Conservation (phyloP, 2,113 vertebrate species). For the Cygnus buccinator region DNA sequence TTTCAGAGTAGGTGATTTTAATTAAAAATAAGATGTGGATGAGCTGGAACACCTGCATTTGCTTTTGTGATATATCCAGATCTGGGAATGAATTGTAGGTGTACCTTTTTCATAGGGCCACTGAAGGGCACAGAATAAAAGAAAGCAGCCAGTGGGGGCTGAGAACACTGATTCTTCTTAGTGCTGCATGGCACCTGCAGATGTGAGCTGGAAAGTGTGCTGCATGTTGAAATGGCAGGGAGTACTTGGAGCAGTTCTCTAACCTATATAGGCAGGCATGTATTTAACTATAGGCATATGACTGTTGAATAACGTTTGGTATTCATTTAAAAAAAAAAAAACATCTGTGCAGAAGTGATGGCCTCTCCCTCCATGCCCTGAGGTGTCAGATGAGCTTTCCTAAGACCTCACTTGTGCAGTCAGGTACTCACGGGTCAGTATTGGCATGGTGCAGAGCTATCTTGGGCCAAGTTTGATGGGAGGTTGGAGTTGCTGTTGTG, state of each 20-base stretch:
- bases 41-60: not conserved
- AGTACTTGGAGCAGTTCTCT: not conserved
- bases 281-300: not conserved
- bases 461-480: not conserved
- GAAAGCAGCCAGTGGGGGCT: accelerated
- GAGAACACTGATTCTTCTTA: not conserved
- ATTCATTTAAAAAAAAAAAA: not conserved
- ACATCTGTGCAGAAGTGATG: not conserved
- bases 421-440: not conserved
- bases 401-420: not conserved
- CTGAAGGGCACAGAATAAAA: not conserved
- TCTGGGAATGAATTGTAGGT: constrained; percentile 9
- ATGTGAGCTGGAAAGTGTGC: not conserved
- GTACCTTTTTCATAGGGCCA: not conserved
- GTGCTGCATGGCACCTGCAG: not conserved
- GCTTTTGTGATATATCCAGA: not conserved
- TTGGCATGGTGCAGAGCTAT: not conserved
- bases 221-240: not conserved
- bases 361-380: not conserved
- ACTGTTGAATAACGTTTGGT: not conserved
- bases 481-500: not conserved
- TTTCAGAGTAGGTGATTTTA: constrained; percentile 58
- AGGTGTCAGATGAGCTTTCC: not conserved
- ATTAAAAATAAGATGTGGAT: constrained; percentile 14
- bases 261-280: not conserved